phyloP scores from a whole-genome alignment of 2,113 vertebrate species.

The Callocephalon fimbriatum region DNA sequence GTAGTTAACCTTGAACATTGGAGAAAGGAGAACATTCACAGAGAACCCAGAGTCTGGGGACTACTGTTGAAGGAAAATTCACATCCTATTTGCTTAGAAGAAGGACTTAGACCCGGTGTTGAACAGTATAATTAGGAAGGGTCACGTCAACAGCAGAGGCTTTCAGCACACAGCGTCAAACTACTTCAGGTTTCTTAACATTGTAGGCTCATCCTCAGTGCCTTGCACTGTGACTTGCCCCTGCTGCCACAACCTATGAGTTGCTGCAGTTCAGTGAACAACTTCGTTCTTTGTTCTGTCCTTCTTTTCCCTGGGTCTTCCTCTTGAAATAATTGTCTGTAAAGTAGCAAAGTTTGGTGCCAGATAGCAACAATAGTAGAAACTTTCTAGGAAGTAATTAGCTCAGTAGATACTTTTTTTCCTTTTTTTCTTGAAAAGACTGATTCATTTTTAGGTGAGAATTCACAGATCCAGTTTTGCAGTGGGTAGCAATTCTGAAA shows the following conservation, averaged over 20 bases:
- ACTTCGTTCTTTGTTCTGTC: background rate
- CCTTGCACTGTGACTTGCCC: background rate
- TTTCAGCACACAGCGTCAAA: background rate
- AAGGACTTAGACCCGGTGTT: background rate
- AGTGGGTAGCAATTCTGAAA: background rate
- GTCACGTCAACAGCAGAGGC: background rate
- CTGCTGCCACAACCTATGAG: background rate
- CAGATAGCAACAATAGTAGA: background rate
- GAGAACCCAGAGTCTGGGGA: background rate
- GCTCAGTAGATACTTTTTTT: background rate
- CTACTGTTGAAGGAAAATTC: background rate
- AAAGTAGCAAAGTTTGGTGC: background rate
- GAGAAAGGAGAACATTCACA: background rate
- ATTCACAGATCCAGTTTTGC: background rate
- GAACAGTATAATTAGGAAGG: background rate
- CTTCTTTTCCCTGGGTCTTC: background rate
- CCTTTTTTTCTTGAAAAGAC: background rate
- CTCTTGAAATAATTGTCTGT: background rate
- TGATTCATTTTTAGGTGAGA: background rate
- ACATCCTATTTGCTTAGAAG: background rate
- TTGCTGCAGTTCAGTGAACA: background rate
- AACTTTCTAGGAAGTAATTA: constrained; percentile 24
- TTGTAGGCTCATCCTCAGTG: background rate
- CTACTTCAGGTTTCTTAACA: background rate
- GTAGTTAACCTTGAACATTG: background rate